A percentile compares a stretch with the other conserved stretches of the same genome.
These are phyloP conservation scores for Knipowitschia caucasica DNA, from an alignment of 2,797 vertebrate genomes.

Conservation along the genomic window DNA sequence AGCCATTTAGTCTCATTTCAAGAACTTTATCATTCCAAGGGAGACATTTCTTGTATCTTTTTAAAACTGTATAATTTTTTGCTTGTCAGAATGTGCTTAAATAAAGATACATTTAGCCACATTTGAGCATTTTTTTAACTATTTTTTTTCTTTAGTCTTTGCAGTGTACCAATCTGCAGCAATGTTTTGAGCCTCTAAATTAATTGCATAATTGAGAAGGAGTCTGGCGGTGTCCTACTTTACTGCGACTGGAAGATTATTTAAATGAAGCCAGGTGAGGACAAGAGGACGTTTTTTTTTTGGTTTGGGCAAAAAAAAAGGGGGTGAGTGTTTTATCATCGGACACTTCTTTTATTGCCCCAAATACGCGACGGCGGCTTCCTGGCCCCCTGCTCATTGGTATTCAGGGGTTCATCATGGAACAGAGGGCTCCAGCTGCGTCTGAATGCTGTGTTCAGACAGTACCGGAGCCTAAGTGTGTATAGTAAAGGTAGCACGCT, in stretches of 20 bases:
- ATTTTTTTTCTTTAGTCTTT: no score
- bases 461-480: not conserved
- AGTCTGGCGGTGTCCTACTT: slow-evolving; percentile 66
- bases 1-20: no score
- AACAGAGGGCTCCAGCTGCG: slow-evolving; percentile 42
- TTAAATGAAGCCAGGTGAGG: slow-evolving; percentile 72
- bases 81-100: no score
- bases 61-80: no score
- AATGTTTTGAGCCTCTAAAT: slow-evolving; percentile 70
- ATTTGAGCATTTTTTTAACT: no score
- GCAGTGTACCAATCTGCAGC: slow-evolving; percentile 64
- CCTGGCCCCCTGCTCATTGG: slow-evolving; percentile 44
- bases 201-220: slow-evolving; percentile 75
- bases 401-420: slow-evolving; percentile 56
- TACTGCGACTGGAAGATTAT: slow-evolving; percentile 61
- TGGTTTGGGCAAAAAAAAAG: not conserved
- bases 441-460: slow-evolving; percentile 23
- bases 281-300: slow-evolving; percentile 68
- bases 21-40: no score
- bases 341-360: slow-evolving; percentile 63
- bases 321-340: slow-evolving; percentile 26
- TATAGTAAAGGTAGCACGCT: no score
- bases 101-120: no score
- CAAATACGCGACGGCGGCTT: slow-evolving; percentile 50
- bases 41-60: no score